Base-by-base conservation (phyloP, 1,140 invertebrate genomes). In the Drosophila chauvacae region DNA sequence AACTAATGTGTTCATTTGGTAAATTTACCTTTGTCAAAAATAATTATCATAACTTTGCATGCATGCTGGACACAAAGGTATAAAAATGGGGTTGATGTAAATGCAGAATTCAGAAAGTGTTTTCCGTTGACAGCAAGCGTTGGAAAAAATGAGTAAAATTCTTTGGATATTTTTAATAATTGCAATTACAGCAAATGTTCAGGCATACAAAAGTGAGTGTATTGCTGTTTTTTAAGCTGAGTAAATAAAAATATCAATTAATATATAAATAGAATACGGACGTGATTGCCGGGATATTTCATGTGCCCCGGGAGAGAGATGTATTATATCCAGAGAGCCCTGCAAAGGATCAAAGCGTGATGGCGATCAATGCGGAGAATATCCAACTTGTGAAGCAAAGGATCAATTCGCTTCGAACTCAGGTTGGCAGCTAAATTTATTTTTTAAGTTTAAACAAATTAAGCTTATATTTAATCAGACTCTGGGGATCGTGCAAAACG, bases 1-100 rank as follows among this genome's bases (percentile, higher is more conserved):
- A n/a, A 26, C 39, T 70, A 70, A 70, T 70, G 66, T 70, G 20
- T 70, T 68, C 63, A 70, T 70, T 70, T 56, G 23, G 23, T 68
- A 45, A 68, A 70, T 68, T 68, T 30, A 55, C 4, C 4, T 55
- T 20, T 68, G 26, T 37, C 63, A 37, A 2, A 55, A 68, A 16
- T 23, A 68, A 70, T 70, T 56, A 70, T 7, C 11, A n/a, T 3
- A 56, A 4, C 5, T 39, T 56, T 68, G 55, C 48, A 47, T 26
- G 63, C 63, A 14, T 68, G 23, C 3, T 47, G n/a, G 14, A 3
- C 37, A 30, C 10, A 55, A 30, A 53, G 4, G 41, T 70, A 70
- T 70, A 70, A 70, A 70, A 55, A 56, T 45, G 30, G 14, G 20
- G 4, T 20, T 30, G 30, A 18, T 53, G 26, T 7, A 13, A 9